A percentile compares a stretch with the other conserved stretches of the same genome.
These are phyloP conservation scores for Typhlichthys eigenmanni DNA, from an alignment of 2,797 vertebrate species.

Conservation along the genomic window DNA sequence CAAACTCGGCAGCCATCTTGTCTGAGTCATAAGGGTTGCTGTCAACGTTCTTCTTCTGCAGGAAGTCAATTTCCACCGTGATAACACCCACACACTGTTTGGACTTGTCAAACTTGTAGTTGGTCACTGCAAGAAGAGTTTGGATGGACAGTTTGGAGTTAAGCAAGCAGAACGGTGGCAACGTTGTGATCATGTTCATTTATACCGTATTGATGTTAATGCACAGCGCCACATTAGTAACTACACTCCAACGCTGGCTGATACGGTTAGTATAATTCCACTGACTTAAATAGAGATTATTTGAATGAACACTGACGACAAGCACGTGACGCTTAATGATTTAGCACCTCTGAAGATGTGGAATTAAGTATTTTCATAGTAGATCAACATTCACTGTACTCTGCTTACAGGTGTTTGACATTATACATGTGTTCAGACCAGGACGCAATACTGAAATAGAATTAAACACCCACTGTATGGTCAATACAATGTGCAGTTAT, in stretches of 20 bases:
- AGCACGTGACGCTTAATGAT: background rate
- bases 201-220: background rate
- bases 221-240: background rate
- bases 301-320: background rate
- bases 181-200: background rate
- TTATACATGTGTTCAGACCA: background rate
- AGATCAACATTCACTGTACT: background rate
- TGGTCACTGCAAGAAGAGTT: slow-evolving; percentile 71
- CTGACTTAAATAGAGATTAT: background rate
- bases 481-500: too few relatives aligned
- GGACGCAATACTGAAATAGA: background rate
- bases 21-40: slow-evolving; percentile 91
- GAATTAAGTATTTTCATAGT: background rate
- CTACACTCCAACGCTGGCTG: background rate
- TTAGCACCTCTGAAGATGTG: background rate
- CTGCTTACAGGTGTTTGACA: background rate
- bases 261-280: background rate
- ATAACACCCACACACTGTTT: slow-evolving; percentile 89
- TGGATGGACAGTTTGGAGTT: background rate
- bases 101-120: slow-evolving; percentile 88
- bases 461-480: too few relatives aligned
- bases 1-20: slow-evolving; percentile 90
- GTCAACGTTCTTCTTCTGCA: slow-evolving; percentile 93
- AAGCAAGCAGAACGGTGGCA: background rate
- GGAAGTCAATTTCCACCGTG: slow-evolving; percentile 91